Evolutionary conservation across 2,113 vertebrate species (phyloP), one percentile per base, ranked within the genome.

Genomic region (Amia ocellicauda): DNA sequence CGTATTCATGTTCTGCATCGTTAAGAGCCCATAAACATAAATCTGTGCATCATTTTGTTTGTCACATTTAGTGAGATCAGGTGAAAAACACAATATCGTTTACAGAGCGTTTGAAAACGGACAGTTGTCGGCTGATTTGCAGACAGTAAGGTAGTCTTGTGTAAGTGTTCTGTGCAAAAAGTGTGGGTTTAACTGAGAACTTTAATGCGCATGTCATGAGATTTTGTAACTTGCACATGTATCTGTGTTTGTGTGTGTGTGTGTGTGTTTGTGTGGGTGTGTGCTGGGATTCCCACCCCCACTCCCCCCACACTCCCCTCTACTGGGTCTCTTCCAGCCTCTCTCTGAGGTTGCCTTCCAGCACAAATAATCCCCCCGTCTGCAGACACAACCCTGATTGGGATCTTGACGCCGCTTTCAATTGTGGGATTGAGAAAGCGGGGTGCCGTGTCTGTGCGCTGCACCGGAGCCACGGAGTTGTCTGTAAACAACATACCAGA

Each of bases 311-410:
- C 50, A 27, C 58, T 16, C 28, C 28, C 31, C 41, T 40, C 20
- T 11, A 5, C 40, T 67, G 55, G 60, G 54, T 28, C 60, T 47
- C 31, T 27, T 71, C 64, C 64, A 55, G 60, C 56, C 58, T 69
- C 73, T 78, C 60, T 62, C 64, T 9, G 62, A 80, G 78, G 71
- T 80, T 79, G 67, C 69, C 69, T 54, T 73, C 82, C 83, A 84
- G 82, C 77, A 83, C 72, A 86, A 87, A 85, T 83, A 86, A 87
- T 86, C 81, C 76, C 69, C 56, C 60, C 72, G 82, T 85, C 82
- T 83, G 83, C 80, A 78, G 82, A 74, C 80, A 77, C 71, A 62
- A 68, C 71, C 68, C 80, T 83, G 83, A 85, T 86, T 85, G 84
- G 78, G 82, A 85, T 85, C 84, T 83, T 63, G 77, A 86, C 81